Evolutionary conservation across 1,140 invertebrate genomes (phyloP).

Genomic region (Megathymus violae): DNA sequence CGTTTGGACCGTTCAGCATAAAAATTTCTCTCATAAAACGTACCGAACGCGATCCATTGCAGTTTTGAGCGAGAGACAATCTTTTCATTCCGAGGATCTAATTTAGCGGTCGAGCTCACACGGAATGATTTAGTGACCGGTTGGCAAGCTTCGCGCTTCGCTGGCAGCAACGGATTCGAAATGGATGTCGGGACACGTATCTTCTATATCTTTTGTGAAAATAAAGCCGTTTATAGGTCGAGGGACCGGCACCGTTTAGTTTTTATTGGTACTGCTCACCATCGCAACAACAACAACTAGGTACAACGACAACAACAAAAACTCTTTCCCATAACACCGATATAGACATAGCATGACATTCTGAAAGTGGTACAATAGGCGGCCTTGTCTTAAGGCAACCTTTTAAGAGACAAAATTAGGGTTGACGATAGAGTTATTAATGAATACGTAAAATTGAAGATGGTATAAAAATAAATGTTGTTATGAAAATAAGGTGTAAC

Average conservation of each 20-base stretch:
- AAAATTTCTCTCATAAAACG: not conserved
- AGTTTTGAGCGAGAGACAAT: slow-evolving; percentile 22
- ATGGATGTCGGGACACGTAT: slow-evolving; percentile 1
- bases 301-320: too few relatives aligned
- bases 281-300: too few relatives aligned
- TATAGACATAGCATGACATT: too few relatives aligned
- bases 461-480: too few relatives aligned
- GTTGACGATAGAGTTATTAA: too few relatives aligned
- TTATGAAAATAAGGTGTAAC: too few relatives aligned
- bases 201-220: not conserved
- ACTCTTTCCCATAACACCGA: too few relatives aligned
- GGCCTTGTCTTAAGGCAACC: too few relatives aligned
- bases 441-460: too few relatives aligned
- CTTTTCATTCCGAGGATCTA: slow-evolving; percentile 42
- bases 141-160: slow-evolving; percentile 20
- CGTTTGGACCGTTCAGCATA: not conserved
- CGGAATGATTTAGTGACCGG: slow-evolving; percentile 43
- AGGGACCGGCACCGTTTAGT: not conserved
- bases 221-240: not conserved
- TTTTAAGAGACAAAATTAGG: too few relatives aligned
- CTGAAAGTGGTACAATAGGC: too few relatives aligned
- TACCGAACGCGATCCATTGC: not conserved
- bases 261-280: too few relatives aligned
- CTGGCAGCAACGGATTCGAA: slow-evolving; percentile 5
- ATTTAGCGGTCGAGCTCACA: slow-evolving; percentile 50